Evolutionary conservation across 2,888 invertebrate genomes (phyloP), one percentile per base, ranked within the genome.

Genomic region (Aspidiotus destructor): DNA sequence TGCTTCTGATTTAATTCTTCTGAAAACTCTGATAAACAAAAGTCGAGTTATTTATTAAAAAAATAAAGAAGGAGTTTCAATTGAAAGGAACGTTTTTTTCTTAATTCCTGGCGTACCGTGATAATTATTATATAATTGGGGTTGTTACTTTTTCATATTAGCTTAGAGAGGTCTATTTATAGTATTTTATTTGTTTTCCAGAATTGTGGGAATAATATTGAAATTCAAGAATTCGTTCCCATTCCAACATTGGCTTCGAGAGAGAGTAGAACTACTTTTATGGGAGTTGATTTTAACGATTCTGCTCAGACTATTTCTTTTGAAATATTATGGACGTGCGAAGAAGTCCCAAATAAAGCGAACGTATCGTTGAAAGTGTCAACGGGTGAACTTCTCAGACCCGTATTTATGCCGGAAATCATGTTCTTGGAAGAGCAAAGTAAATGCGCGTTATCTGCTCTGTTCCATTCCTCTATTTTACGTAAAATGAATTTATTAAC

Each of bases 271-370:
- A 81, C 84, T 17, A 85, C 84, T 7, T 84, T 87, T 0, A 76
- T 95, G 72, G 94, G 94, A 15, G 84, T 96, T 7, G 92, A 95
- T 80, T 95, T 93, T 78, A 92, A 92, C 70, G 96, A 96, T 78
- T 89, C 92, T 16, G 92, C 89, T 64, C 92, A 95, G 77, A 85
- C 92, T 0, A 86, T 91, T 1, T 85, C 85, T 72, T 88, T 95
- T 77, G 87, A 89, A 74, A 81, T 95, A 62, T 77, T 81, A 54
- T 85, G 86, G 74, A 84, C 82, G 65, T 76, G 81, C 72, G 85
- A 74, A 42, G 74, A 71, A 17, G 60, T 68, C 52, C 63, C 70
- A 42, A 73, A 73, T 58, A 74, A 72, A 57, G 77, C 75, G 69
- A 74, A 72, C 71, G 77, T 82, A 16, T 76, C 77, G 44, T 76